Percentiles rank a stretch among this genome's conserved stretches.
Conservation (phyloP, 1,140 invertebrate genomes). For the Drosophila malerkotliana region DNA sequence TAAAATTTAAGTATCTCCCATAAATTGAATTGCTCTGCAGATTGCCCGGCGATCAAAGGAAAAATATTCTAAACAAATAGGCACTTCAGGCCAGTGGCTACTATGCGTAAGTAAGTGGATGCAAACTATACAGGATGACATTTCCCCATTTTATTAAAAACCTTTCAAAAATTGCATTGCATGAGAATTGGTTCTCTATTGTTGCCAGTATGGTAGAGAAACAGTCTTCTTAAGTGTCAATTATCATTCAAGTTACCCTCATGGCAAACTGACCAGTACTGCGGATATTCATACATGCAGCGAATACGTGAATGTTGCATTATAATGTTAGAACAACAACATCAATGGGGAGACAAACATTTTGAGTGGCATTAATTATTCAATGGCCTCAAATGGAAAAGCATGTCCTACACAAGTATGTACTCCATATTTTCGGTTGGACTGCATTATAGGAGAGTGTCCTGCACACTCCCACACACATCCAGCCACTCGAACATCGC, state of each 20-base stretch:
- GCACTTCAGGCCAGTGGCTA: slow-evolving; percentile 8
- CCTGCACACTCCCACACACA: slow-evolving; percentile 28
- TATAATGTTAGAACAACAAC: slow-evolving; percentile 47
- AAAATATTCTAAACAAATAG: slow-evolving; percentile 12
- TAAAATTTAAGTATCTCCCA: slow-evolving; percentile 67
- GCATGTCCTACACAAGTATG: slow-evolving; percentile 76
- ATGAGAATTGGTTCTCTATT: no score
- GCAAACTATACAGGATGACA: not conserved
- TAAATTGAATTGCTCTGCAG: slow-evolving; percentile 40
- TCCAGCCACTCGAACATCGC: not conserved
- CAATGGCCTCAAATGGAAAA: slow-evolving; percentile 77
- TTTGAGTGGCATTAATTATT: slow-evolving; percentile 78
- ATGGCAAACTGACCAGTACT: not conserved
- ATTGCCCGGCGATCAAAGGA: slow-evolving; percentile 17
- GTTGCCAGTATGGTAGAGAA: no score
- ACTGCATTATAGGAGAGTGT: slow-evolving; percentile 59
- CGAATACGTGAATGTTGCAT: slow-evolving; percentile 6
- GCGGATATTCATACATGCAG: slow-evolving; percentile 1
- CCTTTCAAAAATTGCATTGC: no score
- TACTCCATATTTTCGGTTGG: slow-evolving; percentile 75
- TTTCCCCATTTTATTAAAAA: not conserved
- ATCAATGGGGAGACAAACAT: slow-evolving; percentile 62
- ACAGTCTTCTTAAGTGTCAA: not conserved
- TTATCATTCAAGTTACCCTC: not conserved
- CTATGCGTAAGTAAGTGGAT: slow-evolving; percentile 1